phyloP scores from a whole-genome alignment of 1,140 invertebrate species.

The Trachymyrmex septentrionalis region DNA sequence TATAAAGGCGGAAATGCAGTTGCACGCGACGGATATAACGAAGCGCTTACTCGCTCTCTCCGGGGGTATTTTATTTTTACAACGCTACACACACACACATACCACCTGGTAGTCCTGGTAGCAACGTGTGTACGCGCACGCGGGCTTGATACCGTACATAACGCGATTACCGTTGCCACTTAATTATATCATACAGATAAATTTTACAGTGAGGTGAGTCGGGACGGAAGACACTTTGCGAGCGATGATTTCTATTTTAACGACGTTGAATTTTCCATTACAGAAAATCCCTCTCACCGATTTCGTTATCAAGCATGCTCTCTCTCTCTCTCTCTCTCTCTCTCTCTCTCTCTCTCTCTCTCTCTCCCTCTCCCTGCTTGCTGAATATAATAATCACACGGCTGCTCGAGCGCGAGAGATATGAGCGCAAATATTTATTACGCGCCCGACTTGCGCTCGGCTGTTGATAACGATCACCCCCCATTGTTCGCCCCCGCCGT shows the following conservation, averaged over 20 bases:
- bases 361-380: conserved; percentile 30
- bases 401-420: conserved; percentile 56
- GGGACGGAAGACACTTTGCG: conserved; percentile 47
- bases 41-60: conserved; percentile 34
- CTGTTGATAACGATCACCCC: conserved; percentile 36
- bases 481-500: conserved; percentile 20
- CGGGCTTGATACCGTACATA: conserved; percentile 52
- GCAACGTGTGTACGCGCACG: not conserved
- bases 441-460: conserved; percentile 42
- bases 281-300: conserved; percentile 57
- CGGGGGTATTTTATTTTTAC: conserved; percentile 60
- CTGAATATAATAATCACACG: conserved; percentile 56
- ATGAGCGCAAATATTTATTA: conserved; percentile 60
- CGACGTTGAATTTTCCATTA: conserved; percentile 64
- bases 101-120: not conserved
- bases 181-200: conserved; percentile 64
- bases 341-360: conserved; percentile 31
- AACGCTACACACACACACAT: too few relatives aligned
- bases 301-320: conserved; percentile 45
- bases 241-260: conserved; percentile 64
- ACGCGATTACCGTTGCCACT: conserved; percentile 59
- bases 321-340: conserved; percentile 32
- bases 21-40: conserved; percentile 59
- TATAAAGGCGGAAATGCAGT: conserved; percentile 60
- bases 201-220: conserved; percentile 56